phyloP scores from a whole-genome alignment of 1,140 invertebrate species.

The Acromyrmex heyeri region DNA sequence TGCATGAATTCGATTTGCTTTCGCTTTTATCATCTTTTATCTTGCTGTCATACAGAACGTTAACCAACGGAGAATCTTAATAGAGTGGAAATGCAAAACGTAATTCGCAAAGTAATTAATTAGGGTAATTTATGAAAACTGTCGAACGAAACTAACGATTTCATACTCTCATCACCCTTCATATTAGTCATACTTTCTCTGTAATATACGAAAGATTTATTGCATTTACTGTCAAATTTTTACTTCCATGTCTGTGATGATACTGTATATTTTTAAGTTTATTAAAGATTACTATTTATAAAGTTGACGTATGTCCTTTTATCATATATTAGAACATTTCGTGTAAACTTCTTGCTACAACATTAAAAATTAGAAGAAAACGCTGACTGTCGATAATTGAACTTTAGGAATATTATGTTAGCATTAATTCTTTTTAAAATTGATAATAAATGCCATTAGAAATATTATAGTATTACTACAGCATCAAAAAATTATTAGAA shows the following conservation, averaged over 20 bases:
- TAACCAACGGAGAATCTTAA: not conserved
- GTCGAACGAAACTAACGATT: not conserved
- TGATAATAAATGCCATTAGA: not conserved
- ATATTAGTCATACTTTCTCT: constrained; percentile 30
- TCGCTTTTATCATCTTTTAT: constrained; percentile 33
- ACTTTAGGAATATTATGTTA: not conserved
- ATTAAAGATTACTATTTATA: constrained; percentile 1
- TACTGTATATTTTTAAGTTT: not conserved
- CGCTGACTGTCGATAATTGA: not conserved
- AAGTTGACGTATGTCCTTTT: not conserved
- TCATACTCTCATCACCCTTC: constrained; percentile 13
- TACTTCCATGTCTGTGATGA: not conserved
- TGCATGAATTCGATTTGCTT: constrained; percentile 43
- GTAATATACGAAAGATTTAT: constrained; percentile 16
- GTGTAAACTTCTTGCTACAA: not conserved
- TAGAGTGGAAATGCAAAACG: not conserved
- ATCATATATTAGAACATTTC: not conserved
- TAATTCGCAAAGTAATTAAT: constrained; percentile 29
- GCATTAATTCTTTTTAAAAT: not conserved
- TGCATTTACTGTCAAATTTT: not conserved
- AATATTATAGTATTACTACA: not conserved
- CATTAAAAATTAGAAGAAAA: not conserved
- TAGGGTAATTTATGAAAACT: constrained; percentile 36
- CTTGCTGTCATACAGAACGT: not conserved
- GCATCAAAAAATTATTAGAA: not conserved